Conservation (phyloP, 2,888 invertebrate species). For the Nephrotoma guestfalica region DNA sequence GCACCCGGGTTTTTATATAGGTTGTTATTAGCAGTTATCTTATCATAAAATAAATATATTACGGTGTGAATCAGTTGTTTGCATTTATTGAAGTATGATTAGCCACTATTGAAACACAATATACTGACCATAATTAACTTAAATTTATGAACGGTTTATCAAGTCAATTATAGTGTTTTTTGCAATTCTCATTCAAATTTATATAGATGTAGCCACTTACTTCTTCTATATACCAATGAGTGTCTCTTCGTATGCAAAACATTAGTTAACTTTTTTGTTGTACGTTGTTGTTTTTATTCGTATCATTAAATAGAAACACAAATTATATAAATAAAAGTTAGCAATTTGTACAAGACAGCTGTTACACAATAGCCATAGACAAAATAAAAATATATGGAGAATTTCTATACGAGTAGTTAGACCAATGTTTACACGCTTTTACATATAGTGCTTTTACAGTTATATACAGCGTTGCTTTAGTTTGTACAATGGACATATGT, state of each 20-base stretch:
- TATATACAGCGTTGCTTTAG: neutral
- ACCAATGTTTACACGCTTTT: neutral
- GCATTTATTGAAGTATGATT: neutral
- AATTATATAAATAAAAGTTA: neutral
- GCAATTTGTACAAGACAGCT: neutral
- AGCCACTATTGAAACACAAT: neutral
- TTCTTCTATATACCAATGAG: too few relatives aligned
- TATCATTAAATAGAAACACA: too few relatives aligned
- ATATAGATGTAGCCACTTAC: too few relatives aligned
- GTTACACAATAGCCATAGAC: neutral
- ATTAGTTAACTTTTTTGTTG: too few relatives aligned
- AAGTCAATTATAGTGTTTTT: neutral
- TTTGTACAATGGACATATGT: too few relatives aligned
- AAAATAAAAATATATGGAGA: neutral
- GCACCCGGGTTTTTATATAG: neutral
- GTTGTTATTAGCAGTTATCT: neutral
- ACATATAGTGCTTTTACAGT: neutral
- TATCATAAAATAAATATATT: neutral
- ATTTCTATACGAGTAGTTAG: neutral
- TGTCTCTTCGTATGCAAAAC: too few relatives aligned
- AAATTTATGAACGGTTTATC: neutral
- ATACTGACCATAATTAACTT: neutral
- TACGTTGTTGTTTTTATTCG: too few relatives aligned
- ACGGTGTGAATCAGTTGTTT: neutral
- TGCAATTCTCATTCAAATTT: neutral